Conservation (phyloP, 2,888 invertebrate genomes). For the Orthonychiurus folsomi region DNA sequence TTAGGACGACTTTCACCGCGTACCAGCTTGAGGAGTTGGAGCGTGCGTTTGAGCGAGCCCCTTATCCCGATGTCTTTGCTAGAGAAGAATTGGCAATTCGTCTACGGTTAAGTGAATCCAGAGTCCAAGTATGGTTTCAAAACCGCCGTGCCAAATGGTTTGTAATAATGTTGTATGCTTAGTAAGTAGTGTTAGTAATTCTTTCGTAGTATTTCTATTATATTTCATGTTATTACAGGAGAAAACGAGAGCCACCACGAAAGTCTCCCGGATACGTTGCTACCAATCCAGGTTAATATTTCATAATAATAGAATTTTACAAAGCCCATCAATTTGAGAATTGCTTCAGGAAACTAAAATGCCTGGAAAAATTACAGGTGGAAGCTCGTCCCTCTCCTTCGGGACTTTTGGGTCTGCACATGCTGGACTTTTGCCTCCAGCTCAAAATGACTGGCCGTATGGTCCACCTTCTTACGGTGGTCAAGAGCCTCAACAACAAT, state of each 20-base stretch:
- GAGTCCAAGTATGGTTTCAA: conserved; percentile 70
- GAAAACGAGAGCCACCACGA: conserved; percentile 84
- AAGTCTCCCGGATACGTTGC: conserved; percentile 54
- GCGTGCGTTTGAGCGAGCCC: conserved; percentile 86
- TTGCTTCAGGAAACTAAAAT: background rate
- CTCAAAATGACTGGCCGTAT: conserved; percentile 34
- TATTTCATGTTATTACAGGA: too few relatives aligned
- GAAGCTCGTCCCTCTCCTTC: conserved; percentile 34
- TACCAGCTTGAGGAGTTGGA: conserved; percentile 89
- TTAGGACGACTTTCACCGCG: conserved; percentile 92
- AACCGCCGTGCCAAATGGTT: conserved; percentile 90
- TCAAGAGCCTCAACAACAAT: conserved; percentile 5
- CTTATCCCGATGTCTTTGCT: conserved; percentile 93
- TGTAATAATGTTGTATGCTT: too few relatives aligned
- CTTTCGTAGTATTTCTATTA: too few relatives aligned
- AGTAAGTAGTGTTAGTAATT: too few relatives aligned
- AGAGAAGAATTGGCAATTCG: conserved; percentile 86
- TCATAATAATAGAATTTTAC: background rate
- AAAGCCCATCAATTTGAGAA: background rate
- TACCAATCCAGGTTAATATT: conserved; percentile 36
- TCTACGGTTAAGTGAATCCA: conserved; percentile 71
- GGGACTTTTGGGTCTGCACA: conserved; percentile 32
- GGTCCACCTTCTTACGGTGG: conserved; percentile 15
- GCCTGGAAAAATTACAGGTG: conserved; percentile 23
- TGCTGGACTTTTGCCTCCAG: conserved; percentile 30